phyloP scores from a whole-genome alignment of 2,888 invertebrate species.

The Leptura quadrifasciata region DNA sequence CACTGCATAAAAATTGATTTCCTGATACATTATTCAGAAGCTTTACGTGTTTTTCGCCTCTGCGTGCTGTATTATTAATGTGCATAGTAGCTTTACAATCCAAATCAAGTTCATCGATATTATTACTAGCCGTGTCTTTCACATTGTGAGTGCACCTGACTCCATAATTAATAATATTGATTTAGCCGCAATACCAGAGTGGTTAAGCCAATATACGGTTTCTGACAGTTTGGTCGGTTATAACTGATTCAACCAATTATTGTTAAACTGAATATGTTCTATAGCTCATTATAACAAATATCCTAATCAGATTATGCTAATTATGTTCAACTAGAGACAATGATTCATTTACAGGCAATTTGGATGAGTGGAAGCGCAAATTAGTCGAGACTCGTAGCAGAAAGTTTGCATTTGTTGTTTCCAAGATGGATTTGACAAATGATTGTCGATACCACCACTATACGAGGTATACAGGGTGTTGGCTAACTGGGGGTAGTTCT shows the following conservation, averaged over 20 bases:
- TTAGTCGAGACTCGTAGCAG: too few relatives aligned
- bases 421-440: too few relatives aligned
- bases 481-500: too few relatives aligned
- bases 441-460: too few relatives aligned
- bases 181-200: slow-evolving; percentile 27
- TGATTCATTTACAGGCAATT: slow-evolving; percentile 13
- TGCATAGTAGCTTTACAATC: not conserved
- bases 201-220: not conserved
- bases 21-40: too few relatives aligned
- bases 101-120: not conserved
- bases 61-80: too few relatives aligned
- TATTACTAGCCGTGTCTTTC: slow-evolving; percentile 27
- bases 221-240: slow-evolving; percentile 36
- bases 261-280: slow-evolving; percentile 26
- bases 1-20: too few relatives aligned
- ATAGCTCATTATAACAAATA: slow-evolving; percentile 26
- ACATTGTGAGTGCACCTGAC: slow-evolving; percentile 41
- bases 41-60: too few relatives aligned
- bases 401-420: too few relatives aligned
- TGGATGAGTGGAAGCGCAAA: not conserved
- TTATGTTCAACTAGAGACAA: not conserved
- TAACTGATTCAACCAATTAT: slow-evolving; percentile 30
- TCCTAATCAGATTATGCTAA: slow-evolving; percentile 21
- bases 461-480: too few relatives aligned
- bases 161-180: slow-evolving; percentile 44